These are phyloP conservation scores for Molothrus aeneus DNA, from an alignment of 2,797 vertebrate genomes.

Conservation along the genomic window DNA sequence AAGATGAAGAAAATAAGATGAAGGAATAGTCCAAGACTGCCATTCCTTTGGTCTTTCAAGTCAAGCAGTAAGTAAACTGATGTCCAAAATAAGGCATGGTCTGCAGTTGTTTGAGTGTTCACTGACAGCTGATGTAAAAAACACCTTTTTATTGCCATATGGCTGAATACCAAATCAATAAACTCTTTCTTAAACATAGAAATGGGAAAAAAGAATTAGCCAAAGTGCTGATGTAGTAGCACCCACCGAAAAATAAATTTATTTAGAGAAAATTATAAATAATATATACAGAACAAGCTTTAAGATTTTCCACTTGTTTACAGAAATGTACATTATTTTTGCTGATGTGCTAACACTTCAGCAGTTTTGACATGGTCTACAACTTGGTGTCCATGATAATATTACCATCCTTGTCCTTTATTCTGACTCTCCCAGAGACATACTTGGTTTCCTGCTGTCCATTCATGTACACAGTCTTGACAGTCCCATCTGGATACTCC, in stretches of 20 bases:
- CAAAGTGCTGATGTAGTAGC: neutral
- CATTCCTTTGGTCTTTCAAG: neutral
- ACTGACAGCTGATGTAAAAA: neutral
- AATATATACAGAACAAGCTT: conserved; percentile 12
- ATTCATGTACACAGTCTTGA: conserved; percentile 90
- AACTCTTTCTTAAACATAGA: neutral
- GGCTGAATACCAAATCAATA: neutral
- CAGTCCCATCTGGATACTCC: conserved; percentile 93
- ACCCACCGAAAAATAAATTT: conserved; percentile 41
- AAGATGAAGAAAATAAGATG: neutral
- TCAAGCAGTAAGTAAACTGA: neutral
- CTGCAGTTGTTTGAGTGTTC: neutral
- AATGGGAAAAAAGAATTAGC: neutral
- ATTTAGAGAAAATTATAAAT: conserved; percentile 41
- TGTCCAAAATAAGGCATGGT: neutral
- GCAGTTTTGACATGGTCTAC: neutral
- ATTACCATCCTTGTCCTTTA: conserved; percentile 93
- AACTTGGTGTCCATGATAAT: conserved; percentile 83
- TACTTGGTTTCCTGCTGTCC: conserved; percentile 94
- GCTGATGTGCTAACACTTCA: neutral
- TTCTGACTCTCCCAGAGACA: conserved; percentile 84
- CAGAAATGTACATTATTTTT: conserved; percentile 21
- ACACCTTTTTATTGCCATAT: neutral
- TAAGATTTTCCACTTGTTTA: neutral
- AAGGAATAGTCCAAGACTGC: neutral